These are phyloP conservation scores for Aix galericulata DNA, from an alignment of 2,113 vertebrate species.

Conservation along the genomic window DNA sequence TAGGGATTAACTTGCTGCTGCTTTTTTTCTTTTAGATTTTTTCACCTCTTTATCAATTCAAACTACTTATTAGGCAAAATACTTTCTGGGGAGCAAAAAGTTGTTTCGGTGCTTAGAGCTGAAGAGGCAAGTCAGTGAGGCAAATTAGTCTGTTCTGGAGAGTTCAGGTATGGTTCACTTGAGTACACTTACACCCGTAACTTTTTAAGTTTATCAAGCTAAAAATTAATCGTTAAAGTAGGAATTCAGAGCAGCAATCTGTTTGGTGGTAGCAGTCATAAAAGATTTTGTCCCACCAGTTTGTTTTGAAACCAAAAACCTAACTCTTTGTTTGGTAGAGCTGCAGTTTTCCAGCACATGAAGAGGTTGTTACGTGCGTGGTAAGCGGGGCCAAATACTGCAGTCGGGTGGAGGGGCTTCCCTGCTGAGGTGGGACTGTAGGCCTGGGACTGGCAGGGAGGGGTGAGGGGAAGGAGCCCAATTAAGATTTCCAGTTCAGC, in stretches of 20 bases:
- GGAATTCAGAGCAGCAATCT: no score
- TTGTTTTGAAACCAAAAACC: neutral
- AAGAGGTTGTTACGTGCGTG: neutral
- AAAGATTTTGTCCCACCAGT: neutral
- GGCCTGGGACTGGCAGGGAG: no score
- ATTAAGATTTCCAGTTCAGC: neutral
- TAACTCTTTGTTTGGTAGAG: neutral
- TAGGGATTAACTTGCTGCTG: neutral
- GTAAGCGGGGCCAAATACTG: no score
- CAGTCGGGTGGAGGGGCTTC: neutral
- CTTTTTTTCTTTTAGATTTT: neutral
- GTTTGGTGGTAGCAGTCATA: neutral
- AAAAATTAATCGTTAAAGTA: neutral
- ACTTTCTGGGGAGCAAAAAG: neutral
- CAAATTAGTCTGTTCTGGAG: neutral
- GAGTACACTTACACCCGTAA: no score
- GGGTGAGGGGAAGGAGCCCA: neutral
- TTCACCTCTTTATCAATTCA: neutral
- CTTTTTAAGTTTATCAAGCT: neutral
- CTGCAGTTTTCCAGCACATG: neutral
- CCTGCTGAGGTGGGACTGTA: no score
- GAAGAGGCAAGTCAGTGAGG: neutral
- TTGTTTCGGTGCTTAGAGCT: neutral
- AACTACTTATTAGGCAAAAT: neutral
- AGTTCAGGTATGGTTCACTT: neutral